phyloP scores from a whole-genome alignment of 2,888 invertebrate species.

The Metellina segmentata region DNA sequence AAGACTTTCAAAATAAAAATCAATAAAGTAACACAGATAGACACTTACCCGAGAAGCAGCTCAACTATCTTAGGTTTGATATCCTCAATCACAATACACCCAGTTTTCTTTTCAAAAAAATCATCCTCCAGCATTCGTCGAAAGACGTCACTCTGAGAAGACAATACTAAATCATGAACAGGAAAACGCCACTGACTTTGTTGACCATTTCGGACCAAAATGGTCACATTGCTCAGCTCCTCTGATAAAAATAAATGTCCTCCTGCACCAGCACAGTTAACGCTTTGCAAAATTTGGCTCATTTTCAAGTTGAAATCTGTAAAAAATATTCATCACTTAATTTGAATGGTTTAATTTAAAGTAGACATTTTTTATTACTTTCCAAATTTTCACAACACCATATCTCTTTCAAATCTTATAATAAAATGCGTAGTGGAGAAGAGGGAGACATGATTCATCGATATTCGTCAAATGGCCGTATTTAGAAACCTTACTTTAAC shows the following conservation, averaged over 20 bases:
- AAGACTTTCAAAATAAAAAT: background rate
- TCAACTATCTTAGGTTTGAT: constrained; percentile 54
- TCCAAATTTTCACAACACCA: no score
- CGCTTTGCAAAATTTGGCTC: constrained; percentile 43
- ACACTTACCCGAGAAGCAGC: constrained; percentile 47
- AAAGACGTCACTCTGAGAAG: constrained; percentile 66
- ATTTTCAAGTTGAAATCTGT: constrained; percentile 8
- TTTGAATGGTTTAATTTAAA: no score
- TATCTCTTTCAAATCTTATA: no score
- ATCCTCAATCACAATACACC: constrained; percentile 42
- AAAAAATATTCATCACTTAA: no score
- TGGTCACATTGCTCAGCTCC: constrained; percentile 59
- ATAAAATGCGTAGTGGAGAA: no score
- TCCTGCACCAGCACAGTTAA: constrained; percentile 50
- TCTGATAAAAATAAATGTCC: constrained; percentile 53
- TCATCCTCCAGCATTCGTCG: constrained; percentile 55
- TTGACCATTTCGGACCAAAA: constrained; percentile 17
- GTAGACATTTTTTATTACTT: no score
- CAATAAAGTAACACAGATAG: background rate
- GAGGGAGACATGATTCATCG: no score
- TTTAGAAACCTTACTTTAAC: no score
- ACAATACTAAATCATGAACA: constrained; percentile 48
- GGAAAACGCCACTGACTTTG: constrained; percentile 56
- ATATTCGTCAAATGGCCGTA: no score
- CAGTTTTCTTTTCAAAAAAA: constrained; percentile 47